Evolutionary conservation across 2,888 invertebrate species (phyloP).

Genomic region (Amiota communis): DNA sequence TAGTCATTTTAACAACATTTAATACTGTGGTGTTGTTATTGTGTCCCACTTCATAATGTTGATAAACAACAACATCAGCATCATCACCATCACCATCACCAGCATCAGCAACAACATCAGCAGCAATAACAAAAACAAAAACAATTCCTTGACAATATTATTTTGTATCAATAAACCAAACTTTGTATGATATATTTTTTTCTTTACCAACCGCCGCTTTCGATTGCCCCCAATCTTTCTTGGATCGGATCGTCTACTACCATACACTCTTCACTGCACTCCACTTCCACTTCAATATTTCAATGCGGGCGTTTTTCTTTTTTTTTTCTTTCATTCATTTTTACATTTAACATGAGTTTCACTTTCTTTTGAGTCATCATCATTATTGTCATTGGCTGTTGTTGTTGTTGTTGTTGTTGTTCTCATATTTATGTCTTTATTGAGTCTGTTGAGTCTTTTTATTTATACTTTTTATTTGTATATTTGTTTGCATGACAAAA

Average conservation of each 20-base stretch:
- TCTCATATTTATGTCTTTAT: constrained; percentile 1
- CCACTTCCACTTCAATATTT: not conserved
- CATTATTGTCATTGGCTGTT: not conserved
- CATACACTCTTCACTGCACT: not conserved
- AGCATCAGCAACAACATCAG: too few species aligned
- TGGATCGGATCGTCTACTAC: not conserved
- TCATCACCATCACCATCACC: too few species aligned
- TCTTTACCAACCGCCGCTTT: not conserved
- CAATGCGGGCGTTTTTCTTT: constrained; percentile 8
- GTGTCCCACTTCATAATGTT: not conserved
- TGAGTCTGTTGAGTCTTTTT: not conserved
- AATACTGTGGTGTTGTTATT: not conserved
- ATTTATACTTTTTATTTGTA: not conserved
- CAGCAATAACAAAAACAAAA: too few species aligned
- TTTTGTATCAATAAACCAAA: too few species aligned
- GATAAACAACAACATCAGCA: too few species aligned
- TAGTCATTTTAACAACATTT: not conserved
- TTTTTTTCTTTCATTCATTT: too few species aligned
- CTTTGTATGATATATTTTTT: too few species aligned
- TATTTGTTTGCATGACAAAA: not conserved
- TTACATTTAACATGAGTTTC: not conserved
- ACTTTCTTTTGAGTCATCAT: constrained; percentile 18
- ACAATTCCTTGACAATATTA: too few species aligned
- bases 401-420: not conserved
- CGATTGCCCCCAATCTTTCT: not conserved